Percentiles rank a stretch among this genome's conserved stretches.
phyloP scores from a whole-genome alignment of 2,797 vertebrate species.

The Numenius phaeopus region DNA sequence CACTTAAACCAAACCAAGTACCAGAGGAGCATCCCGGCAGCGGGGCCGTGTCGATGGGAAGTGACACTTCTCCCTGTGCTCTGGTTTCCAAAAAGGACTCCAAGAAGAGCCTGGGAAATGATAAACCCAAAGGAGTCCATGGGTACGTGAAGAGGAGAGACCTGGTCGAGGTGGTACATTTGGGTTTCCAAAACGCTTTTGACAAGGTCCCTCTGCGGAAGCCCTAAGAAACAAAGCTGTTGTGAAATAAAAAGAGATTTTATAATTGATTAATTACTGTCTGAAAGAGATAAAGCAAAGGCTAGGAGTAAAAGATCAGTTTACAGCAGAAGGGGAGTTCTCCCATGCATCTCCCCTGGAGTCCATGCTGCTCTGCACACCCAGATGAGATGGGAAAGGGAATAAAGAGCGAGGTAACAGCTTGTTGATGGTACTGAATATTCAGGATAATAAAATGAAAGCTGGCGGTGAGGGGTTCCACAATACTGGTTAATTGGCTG shows the following conservation, averaged over 20 bases:
- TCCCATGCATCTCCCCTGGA: neutral
- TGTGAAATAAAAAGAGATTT: neutral
- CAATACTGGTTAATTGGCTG: neutral
- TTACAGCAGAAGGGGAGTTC: neutral
- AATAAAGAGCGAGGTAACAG: fast-evolving
- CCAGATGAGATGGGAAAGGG: neutral
- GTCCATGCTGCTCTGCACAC: neutral
- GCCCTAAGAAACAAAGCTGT: neutral
- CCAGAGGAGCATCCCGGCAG: neutral
- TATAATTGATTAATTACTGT: neutral
- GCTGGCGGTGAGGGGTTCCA: neutral
- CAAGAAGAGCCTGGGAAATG: neutral
- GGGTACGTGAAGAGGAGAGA: neutral
- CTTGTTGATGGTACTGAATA: neutral
- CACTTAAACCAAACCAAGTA: neutral
- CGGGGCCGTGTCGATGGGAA: neutral
- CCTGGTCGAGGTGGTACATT: neutral
- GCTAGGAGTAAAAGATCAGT: neutral
- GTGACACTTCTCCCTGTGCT: neutral
- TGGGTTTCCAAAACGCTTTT: neutral
- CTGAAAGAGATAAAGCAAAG: neutral
- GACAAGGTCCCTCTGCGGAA: neutral
- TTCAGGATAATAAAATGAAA: neutral
- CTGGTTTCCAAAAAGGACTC: neutral
- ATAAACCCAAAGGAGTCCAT: neutral